phyloP scores from a whole-genome alignment of 1,140 invertebrate species.

The Tachypleus tridentatus region DNA sequence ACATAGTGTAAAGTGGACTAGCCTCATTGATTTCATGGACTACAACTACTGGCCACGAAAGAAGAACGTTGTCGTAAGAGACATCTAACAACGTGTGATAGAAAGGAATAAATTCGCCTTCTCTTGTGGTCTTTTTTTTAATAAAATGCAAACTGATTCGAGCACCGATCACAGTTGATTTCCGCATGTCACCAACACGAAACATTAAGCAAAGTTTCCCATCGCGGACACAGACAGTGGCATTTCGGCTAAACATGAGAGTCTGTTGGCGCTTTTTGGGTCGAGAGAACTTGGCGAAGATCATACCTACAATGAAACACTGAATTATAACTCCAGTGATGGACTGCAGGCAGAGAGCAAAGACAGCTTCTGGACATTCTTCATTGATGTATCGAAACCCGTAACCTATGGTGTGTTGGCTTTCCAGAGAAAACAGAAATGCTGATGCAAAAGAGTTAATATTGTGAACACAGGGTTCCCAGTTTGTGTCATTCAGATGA shows the following conservation, averaged over 20 bases:
- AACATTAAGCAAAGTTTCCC: constrained; percentile 87
- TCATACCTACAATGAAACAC: constrained; percentile 69
- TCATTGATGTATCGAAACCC: constrained; percentile 64
- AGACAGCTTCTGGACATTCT: constrained; percentile 90
- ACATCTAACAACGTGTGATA: constrained; percentile 38
- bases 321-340: constrained; percentile 87
- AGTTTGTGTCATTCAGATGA: constrained; percentile 50
- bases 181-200: constrained; percentile 94
- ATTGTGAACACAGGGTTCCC: constrained; percentile 71
- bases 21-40: constrained; percentile 73
- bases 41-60: constrained; percentile 81
- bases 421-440: constrained; percentile 84
- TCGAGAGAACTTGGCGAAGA: constrained; percentile 90
- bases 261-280: constrained; percentile 93
- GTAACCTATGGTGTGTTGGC: constrained; percentile 75
- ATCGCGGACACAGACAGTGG: constrained; percentile 76
- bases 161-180: constrained; percentile 88
- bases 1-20: constrained; percentile 71
- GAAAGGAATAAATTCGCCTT: constrained; percentile 39
- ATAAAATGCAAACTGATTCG: constrained; percentile 84
- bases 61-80: constrained; percentile 74
- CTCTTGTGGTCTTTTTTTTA: constrained; percentile 27
- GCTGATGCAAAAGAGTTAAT: constrained; percentile 71
- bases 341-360: constrained; percentile 94
- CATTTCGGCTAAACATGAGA: constrained; percentile 80